Base-by-base conservation (phyloP, 1,140 invertebrate genomes). In the Calephelis virginiensis region DNA sequence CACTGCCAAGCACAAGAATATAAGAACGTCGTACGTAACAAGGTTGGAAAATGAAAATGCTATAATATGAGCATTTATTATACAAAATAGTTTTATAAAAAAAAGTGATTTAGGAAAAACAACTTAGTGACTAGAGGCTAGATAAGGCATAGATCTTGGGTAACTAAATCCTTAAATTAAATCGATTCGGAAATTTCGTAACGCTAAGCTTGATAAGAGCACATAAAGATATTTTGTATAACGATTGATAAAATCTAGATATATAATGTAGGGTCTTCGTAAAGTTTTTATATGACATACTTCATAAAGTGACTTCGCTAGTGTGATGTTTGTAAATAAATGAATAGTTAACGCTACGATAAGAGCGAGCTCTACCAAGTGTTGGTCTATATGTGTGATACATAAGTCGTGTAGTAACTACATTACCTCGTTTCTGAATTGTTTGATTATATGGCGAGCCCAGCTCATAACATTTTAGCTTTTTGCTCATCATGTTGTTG, bases 221-320 rank as follows among this genome's bases (percentile, higher is more conserved):
- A 74, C 75, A 79, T 77, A 79, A 81, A 83, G 69, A 82, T 90
- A 88, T 90, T 89, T 90, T 90, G 83, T 88, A 88, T 89, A 88
- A 85, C 80, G 77, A 87, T 83, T 81, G 77, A 82, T 81, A 86
- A 72, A 75, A 82, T 78, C 50, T 56, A 56, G 50, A 17, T 56
- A 56, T 56, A 56, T 87, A 89, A 76, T 75, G 49, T 76, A 76
- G 70, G 69, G 62, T 81, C 82, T 83, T 79, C 74, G 76, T 83
- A 83, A 86, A 85, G 77, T 85, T 86, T 90, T 86, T 90, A 86
- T 86, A 86, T 84, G 81, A 83, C 80, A 86, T 75, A 86, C 80
- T 86, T 85, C 82, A 82, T 75, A 77, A 86, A 83, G 85, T 86
- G 81, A 88, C 82, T 86, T 85, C 71, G 77, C 78, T 83, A 86